Base-by-base conservation (phyloP, 2,888 invertebrate species). In the Meganola albula region DNA sequence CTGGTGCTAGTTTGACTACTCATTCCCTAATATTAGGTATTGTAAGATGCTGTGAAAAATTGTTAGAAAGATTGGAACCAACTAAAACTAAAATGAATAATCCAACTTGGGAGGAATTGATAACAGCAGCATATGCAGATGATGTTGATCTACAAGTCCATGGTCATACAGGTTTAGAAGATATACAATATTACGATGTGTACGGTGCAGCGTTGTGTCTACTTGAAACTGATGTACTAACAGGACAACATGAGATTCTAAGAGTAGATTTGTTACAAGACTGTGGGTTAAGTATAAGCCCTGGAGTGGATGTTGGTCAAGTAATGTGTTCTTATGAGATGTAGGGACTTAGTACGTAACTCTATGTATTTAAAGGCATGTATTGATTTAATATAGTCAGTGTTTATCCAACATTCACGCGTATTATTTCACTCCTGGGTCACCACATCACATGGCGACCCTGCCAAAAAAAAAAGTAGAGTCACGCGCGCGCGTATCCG, bases 181-280 rank as follows among this genome's bases (percentile, higher is more conserved):
- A 47, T 4, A 26, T 21, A 12, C 39, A 39, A 24, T 20, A 27
- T 3, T 33, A 29, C 12, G 22, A 20, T 9, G 34, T 36, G 4
- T 41, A 22, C 14, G 49, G 49, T 22, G 48, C 51, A 1, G 36
- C 48, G 12, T 13, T 50, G 11, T 29, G 37, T 18, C 48, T 51
- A 34, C 41, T 51, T 3, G 49, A 51, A 34, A n/a, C 47, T 9
- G 49, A 50, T 63, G 72, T 93, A 4, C 68, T 95, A n/a, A 94
- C 94, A 0, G 94, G 94, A n/a, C 90, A 92, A 57, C 87, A 88
- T 51, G 74, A 90, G 47, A 64, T 92, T 2, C 62, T 68, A 2
- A 83, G 92, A 38, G 90, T 91, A 0, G 93, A 93, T 58, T 59
- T 93, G 28, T 62, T 91, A 10, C 91, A 92, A 69, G 93, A 93